Conservation (phyloP, 2,888 invertebrate species). For the Linnaemya vulpina region DNA sequence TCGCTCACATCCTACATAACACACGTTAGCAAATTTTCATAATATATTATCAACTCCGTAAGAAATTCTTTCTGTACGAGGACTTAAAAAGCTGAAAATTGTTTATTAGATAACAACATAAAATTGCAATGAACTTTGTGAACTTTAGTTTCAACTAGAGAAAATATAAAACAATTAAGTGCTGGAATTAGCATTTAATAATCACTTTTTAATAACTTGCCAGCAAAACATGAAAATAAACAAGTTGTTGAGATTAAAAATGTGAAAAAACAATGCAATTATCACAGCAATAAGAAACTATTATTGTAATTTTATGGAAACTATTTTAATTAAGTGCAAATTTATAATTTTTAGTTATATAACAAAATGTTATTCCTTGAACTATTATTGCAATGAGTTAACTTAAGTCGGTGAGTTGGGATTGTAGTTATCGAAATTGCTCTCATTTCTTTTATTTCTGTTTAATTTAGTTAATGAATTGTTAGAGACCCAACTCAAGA, state of each 20-base stretch:
- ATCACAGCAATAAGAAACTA: neutral
- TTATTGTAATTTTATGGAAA: neutral
- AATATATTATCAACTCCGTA: too few species aligned
- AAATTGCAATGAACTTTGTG: constrained; percentile 60
- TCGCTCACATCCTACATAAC: too few species aligned
- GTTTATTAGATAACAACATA: constrained; percentile 26
- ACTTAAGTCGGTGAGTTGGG: too few species aligned
- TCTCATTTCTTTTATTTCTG: constrained; percentile 6
- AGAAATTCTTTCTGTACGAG: neutral
- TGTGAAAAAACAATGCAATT: neutral
- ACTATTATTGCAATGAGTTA: too few species aligned
- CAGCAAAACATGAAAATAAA: constrained; percentile 21
- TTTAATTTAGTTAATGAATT: neutral
- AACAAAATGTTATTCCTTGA: too few species aligned
- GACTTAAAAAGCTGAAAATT: neutral
- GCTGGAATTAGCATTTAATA: constrained; percentile 45
- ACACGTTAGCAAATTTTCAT: too few species aligned
- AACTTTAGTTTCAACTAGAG: constrained; percentile 39
- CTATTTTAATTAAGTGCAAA: neutral
- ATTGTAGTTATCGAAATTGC: too few species aligned
- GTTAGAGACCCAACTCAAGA: constrained; percentile 1
- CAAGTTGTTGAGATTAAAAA: constrained; percentile 4
- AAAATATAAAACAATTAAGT: constrained; percentile 53
- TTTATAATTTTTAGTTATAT: too few species aligned
- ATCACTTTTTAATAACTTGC: constrained; percentile 27